phyloP scores from a whole-genome alignment of 2,113 vertebrate genomes.

The Lophius piscatorius region DNA sequence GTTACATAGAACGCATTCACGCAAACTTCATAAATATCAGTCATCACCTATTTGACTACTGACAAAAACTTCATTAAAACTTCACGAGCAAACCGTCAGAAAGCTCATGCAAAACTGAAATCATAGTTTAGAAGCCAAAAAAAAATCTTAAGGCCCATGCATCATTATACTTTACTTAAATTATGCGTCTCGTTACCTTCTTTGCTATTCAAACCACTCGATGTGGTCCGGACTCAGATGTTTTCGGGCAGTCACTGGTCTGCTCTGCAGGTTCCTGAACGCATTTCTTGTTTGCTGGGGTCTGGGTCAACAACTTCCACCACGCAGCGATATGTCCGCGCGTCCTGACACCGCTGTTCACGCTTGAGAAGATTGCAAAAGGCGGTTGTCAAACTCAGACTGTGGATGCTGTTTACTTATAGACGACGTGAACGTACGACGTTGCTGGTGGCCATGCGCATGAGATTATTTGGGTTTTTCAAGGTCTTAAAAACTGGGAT shows the following conservation, averaged over 20 bases:
- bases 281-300: slow-evolving; percentile 17
- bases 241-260: slow-evolving; percentile 19
- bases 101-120: too few relatives aligned
- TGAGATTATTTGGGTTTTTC: slow-evolving; percentile 43
- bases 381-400: slow-evolving; percentile 13
- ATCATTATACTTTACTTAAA: background rate
- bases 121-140: too few relatives aligned
- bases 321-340: slow-evolving; percentile 2
- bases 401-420: slow-evolving; percentile 1
- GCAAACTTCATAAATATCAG: too few relatives aligned
- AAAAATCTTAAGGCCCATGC: background rate
- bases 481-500: slow-evolving; percentile 45
- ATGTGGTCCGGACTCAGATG: slow-evolving; percentile 24
- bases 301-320: slow-evolving; percentile 12
- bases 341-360: slow-evolving; percentile 21
- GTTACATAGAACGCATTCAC: too few relatives aligned
- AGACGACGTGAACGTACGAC: slow-evolving; percentile 2
- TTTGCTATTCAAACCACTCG: background rate
- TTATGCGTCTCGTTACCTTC: slow-evolving; percentile 20
- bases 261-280: slow-evolving; percentile 26
- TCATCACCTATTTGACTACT: too few relatives aligned
- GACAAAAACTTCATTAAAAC: too few relatives aligned
- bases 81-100: too few relatives aligned
- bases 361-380: background rate
- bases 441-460: slow-evolving; percentile 8